Conservation (phyloP, 2,113 vertebrate species). For the Eublepharis macularius region DNA sequence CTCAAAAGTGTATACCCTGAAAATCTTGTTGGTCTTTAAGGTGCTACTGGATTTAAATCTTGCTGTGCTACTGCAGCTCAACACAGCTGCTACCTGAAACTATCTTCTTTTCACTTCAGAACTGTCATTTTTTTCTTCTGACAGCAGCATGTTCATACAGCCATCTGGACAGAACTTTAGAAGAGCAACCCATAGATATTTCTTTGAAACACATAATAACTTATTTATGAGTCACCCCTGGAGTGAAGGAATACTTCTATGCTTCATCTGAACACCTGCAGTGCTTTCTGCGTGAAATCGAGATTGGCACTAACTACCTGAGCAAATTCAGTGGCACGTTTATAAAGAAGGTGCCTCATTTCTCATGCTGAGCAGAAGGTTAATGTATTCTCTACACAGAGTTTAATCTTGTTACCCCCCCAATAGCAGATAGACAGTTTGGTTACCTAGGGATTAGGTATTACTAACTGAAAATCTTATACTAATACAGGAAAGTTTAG, state of each 20-base stretch:
- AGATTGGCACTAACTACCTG: conserved; percentile 58
- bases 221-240: conserved; percentile 48
- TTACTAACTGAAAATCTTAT: conserved; percentile 26
- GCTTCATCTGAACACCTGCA: conserved; percentile 57
- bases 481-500: conserved; percentile 24
- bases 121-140: background rate
- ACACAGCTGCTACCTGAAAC: too few species aligned
- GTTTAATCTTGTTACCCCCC: conserved; percentile 45
- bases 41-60: too few species aligned
- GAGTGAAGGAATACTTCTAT: conserved; percentile 54
- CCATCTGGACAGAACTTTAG: background rate
- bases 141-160: background rate
- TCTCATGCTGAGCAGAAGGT: conserved; percentile 60
- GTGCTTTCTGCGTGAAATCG: conserved; percentile 59
- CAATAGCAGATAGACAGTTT: conserved; percentile 11
- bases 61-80: too few species aligned
- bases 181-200: conserved; percentile 24
- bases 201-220: conserved; percentile 16
- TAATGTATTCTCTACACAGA: conserved; percentile 48
- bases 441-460: conserved; percentile 21
- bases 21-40: too few species aligned
- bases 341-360: conserved; percentile 60
- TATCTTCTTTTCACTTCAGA: background rate
- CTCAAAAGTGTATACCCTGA: too few species aligned
- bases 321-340: conserved; percentile 57